Evolutionary conservation across 2,113 vertebrate species (phyloP).

Genomic region (Paraplagusia blochii): DNA sequence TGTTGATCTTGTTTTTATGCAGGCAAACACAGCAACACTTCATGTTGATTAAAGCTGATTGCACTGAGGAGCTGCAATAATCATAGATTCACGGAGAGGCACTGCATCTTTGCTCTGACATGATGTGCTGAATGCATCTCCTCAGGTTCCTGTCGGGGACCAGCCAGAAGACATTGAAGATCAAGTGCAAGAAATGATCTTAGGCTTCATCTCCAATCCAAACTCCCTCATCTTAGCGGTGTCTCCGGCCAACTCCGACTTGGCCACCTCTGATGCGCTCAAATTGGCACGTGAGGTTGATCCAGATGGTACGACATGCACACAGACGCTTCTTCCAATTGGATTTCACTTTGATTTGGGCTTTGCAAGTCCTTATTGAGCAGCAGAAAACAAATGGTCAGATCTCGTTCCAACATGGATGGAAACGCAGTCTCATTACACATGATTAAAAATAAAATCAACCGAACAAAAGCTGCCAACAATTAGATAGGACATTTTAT

Average conservation of each 20-base stretch:
- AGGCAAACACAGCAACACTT: not conserved
- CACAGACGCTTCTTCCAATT: slow-evolving; percentile 8
- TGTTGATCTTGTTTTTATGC: slow-evolving; percentile 10
- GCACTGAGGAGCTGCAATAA: not conserved
- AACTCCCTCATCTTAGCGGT: slow-evolving; percentile 79
- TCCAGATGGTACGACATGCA: slow-evolving; percentile 73
- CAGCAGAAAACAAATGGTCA: too few relatives aligned
- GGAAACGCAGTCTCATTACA: too few relatives aligned
- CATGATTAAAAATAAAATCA: too few relatives aligned
- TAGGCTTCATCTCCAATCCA: slow-evolving; percentile 79
- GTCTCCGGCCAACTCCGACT: slow-evolving; percentile 81
- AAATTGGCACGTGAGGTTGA: slow-evolving; percentile 81
- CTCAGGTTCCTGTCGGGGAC: slow-evolving; percentile 79
- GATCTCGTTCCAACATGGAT: too few relatives aligned
- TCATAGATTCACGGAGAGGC: slow-evolving; percentile 12
- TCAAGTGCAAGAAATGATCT: slow-evolving; percentile 80
- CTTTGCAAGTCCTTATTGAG: not conserved
- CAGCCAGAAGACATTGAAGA: slow-evolving; percentile 79
- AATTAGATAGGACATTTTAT: too few relatives aligned
- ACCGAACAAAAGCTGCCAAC: too few relatives aligned
- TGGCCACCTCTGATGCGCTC: slow-evolving; percentile 79
- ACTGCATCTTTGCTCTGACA: not conserved
- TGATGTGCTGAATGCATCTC: slow-evolving; percentile 3
- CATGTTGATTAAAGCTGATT: slow-evolving; percentile 4
- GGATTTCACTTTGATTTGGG: slow-evolving; percentile 25